Percentiles rank a stretch among this genome's conserved stretches.
Evolutionary conservation across 2,113 vertebrate genomes (phyloP).

Genomic region (Pristiophorus japonicus): DNA sequence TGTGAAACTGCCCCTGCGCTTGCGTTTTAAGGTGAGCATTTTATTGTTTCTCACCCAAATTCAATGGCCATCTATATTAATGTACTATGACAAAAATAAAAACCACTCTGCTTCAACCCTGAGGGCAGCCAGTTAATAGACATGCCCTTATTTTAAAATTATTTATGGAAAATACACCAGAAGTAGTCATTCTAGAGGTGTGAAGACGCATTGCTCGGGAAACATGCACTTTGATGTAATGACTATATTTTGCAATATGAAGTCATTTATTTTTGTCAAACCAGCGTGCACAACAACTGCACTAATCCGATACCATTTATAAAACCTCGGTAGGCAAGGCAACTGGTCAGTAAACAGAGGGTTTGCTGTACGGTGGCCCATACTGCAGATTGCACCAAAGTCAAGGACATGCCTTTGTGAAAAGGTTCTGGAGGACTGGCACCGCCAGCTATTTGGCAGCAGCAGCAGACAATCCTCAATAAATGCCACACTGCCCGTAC

Average conservation of each 20-base stretch:
- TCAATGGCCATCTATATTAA: neutral
- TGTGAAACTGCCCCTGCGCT: neutral
- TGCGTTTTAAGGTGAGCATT: neutral
- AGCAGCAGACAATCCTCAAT: neutral
- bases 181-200: neutral
- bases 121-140: neutral
- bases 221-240: neutral
- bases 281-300: neutral
- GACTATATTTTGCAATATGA: slow-evolving; percentile 17
- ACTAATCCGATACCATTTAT: slow-evolving; percentile 21
- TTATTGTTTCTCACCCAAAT: neutral
- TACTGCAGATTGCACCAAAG: neutral
- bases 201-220: neutral
- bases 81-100: neutral
- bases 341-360: neutral
- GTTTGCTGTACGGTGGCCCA: neutral
- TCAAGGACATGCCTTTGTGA: neutral
- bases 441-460: neutral
- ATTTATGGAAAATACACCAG: neutral
- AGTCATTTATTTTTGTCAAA: slow-evolving; percentile 23
- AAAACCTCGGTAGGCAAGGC: neutral
- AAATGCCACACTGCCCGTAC: neutral
- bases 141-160: neutral
- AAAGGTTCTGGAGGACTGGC: neutral
- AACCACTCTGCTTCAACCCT: neutral